These are phyloP conservation scores for Melanostoma scalare DNA, from an alignment of 2,888 invertebrate genomes.

Conservation along the genomic window DNA sequence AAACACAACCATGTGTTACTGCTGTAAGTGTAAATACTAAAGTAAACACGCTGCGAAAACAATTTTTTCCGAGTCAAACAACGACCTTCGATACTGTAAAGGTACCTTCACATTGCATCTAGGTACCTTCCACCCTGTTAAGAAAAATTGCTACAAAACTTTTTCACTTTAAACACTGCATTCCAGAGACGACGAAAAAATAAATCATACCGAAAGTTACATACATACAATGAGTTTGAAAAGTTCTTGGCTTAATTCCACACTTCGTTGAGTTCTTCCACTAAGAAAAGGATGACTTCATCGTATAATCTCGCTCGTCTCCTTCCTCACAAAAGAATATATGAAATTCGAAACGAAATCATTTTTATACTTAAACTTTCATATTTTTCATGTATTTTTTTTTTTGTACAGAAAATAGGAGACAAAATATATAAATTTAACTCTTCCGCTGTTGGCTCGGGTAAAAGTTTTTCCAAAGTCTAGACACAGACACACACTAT, in stretches of 20 bases:
- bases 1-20: too few relatives aligned
- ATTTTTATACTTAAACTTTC: slow-evolving; percentile 65
- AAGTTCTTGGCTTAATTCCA: slow-evolving; percentile 54
- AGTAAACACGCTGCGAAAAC: too few relatives aligned
- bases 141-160: slow-evolving; percentile 33
- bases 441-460: slow-evolving; percentile 55
- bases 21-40: too few relatives aligned
- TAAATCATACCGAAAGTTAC: slow-evolving; percentile 31
- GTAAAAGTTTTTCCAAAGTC: slow-evolving; percentile 59
- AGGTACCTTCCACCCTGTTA: neutral
- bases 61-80: too few relatives aligned
- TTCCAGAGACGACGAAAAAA: slow-evolving; percentile 37
- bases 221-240: slow-evolving; percentile 1
- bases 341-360: slow-evolving; percentile 33
- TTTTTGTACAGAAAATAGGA: slow-evolving; percentile 34
- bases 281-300: slow-evolving; percentile 53
- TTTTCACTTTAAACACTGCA: slow-evolving; percentile 34
- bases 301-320: slow-evolving; percentile 15
- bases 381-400: slow-evolving; percentile 50
- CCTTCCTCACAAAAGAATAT: slow-evolving; percentile 12
- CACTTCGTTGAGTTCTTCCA: slow-evolving; percentile 41
- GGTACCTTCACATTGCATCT: too few relatives aligned
- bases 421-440: slow-evolving; percentile 60
- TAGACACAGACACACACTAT: slow-evolving; percentile 37
- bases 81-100: too few relatives aligned